phyloP scores from a whole-genome alignment of 2,888 invertebrate species.

The Pterobdella sp. region DNA sequence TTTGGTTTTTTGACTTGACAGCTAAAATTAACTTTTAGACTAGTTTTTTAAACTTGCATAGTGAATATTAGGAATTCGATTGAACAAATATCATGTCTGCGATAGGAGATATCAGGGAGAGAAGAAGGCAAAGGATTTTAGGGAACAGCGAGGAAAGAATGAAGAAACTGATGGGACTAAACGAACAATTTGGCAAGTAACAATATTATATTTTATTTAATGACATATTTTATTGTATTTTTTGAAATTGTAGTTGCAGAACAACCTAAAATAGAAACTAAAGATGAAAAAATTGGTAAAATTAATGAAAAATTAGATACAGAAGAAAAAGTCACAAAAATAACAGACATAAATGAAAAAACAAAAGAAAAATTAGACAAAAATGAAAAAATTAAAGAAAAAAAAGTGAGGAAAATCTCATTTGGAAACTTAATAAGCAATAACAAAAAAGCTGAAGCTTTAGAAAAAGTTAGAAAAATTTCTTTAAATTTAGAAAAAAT shows the following conservation, averaged over 20 bases:
- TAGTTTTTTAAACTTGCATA: too few species aligned
- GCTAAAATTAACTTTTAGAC: too few species aligned
- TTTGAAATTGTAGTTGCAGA: constrained; percentile 6
- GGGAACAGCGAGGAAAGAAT: constrained; percentile 7
- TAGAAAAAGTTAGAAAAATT: constrained; percentile 2
- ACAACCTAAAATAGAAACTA: background rate
- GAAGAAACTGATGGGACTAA: background rate
- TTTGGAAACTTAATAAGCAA: constrained; percentile 1
- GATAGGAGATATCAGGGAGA: background rate
- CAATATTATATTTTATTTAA: background rate
- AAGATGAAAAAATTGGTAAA: background rate
- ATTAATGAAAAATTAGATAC: background rate
- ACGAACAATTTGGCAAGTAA: constrained; percentile 2
- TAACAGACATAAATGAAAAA: background rate
- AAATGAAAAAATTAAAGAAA: background rate
- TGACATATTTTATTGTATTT: background rate
- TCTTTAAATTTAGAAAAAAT: background rate
- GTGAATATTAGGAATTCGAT: too few species aligned
- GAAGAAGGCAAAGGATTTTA: constrained; percentile 6
- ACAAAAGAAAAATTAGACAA: background rate
- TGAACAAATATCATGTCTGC: too few species aligned
- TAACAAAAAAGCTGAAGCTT: background rate
- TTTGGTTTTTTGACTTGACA: too few species aligned
- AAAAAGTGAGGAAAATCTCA: background rate
- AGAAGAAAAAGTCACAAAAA: background rate